Conservation (phyloP, 2,797 vertebrate species). For the Hemibagrus guttatus region DNA sequence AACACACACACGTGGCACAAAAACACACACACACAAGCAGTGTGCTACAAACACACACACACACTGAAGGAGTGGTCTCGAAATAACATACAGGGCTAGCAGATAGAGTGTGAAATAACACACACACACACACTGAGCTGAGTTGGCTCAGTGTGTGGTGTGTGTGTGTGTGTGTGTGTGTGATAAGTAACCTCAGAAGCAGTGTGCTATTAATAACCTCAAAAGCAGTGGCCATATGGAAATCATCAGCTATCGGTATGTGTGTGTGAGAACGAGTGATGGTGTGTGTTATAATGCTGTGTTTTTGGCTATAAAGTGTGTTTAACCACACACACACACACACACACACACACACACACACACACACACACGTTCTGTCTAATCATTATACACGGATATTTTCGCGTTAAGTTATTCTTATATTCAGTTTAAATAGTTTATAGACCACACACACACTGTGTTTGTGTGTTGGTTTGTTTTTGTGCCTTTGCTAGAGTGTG, state of each 20-base stretch:
- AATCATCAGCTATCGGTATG: constrained; percentile 47
- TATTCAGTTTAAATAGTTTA: not conserved
- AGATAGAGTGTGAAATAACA: too few species aligned
- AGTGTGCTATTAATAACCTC: constrained; percentile 52
- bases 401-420: not conserved
- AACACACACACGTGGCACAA: too few species aligned
- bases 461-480: not conserved
- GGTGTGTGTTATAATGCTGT: not conserved
- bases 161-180: too few species aligned
- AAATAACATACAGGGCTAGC: too few species aligned
- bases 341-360: not conserved
- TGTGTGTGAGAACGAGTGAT: constrained; percentile 8
- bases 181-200: constrained; percentile 48
- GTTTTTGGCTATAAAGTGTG: not conserved
- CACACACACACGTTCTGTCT: not conserved
- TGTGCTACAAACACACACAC: too few species aligned
- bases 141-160: too few species aligned
- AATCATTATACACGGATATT: not conserved
- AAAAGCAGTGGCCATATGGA: constrained; percentile 61
- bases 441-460: not conserved
- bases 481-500: too few species aligned
- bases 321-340: not conserved
- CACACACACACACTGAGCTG: too few species aligned
- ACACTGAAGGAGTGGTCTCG: too few species aligned
- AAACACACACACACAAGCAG: too few species aligned